A percentile compares a stretch with the other conserved stretches of the same genome.
These are phyloP conservation scores for Phacellophora camtschatica DNA, from an alignment of 30 jellyfish, hydroid and myxozoan genomes.

Conservation along the genomic window DNA sequence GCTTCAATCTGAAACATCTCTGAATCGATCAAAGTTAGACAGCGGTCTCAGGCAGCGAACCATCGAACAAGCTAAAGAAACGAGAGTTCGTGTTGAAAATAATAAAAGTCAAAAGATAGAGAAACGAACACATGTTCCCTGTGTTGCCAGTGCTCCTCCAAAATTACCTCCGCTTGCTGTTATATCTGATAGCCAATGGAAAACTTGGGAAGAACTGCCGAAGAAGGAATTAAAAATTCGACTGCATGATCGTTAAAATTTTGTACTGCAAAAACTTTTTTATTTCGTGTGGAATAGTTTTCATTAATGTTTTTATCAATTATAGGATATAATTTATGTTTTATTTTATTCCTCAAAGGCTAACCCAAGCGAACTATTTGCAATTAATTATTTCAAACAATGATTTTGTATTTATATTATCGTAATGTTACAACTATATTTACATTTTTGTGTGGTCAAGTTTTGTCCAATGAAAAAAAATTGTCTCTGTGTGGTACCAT, in stretches of 20 bases:
- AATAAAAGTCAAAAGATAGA: not conserved
- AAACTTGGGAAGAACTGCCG: constrained; percentile 39
- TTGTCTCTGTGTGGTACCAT: too few relatives aligned
- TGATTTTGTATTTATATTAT: too few relatives aligned
- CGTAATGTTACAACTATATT: too few relatives aligned
- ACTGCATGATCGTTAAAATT: constrained; percentile 54
- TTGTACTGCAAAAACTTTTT: not conserved
- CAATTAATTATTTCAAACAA: too few relatives aligned
- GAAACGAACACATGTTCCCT: not conserved
- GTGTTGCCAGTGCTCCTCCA: constrained; percentile 38
- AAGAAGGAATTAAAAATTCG: constrained; percentile 28
- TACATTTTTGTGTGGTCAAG: too few relatives aligned
- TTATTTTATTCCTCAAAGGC: too few relatives aligned
- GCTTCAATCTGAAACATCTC: constrained; percentile 45
- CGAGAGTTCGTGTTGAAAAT: constrained; percentile 20
- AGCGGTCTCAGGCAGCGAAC: constrained; percentile 3
- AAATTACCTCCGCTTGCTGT: constrained; percentile 62
- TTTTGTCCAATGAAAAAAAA: too few relatives aligned
- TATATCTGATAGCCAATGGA: constrained; percentile 38
- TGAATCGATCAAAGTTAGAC: constrained; percentile 42
- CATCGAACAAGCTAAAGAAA: constrained; percentile 6
- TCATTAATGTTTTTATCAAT: not conserved
- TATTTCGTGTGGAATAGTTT: not conserved
- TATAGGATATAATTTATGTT: too few relatives aligned
- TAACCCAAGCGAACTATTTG: too few relatives aligned